phyloP scores from a whole-genome alignment of 1,140 invertebrate genomes.

The Pogonomyrmex californicus region DNA sequence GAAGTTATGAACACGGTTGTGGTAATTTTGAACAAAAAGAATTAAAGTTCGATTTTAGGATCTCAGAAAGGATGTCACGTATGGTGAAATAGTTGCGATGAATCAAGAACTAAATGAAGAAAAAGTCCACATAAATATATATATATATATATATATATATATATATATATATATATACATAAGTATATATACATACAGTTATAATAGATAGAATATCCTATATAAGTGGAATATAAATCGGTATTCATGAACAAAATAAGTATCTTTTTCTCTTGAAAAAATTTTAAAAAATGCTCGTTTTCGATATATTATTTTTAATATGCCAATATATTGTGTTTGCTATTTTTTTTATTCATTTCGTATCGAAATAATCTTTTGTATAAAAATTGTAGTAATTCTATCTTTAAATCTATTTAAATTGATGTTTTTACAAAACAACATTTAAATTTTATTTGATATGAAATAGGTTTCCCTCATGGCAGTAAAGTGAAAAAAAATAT shows the following conservation, averaged over 20 bases:
- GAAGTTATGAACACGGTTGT: slow-evolving; percentile 16
- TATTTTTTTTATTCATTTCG: not conserved
- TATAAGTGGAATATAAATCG: too few relatives aligned
- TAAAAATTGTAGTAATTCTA: not conserved
- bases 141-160: not conserved
- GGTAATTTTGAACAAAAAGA: slow-evolving; percentile 8
- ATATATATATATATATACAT: not conserved
- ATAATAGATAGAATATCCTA: not conserved
- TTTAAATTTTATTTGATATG: not conserved
- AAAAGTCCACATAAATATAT: not conserved
- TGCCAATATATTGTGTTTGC: not conserved
- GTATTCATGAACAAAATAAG: not conserved
- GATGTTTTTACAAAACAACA: not conserved
- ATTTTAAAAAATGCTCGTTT: not conserved
- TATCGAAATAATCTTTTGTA: not conserved
- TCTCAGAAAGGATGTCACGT: not conserved
- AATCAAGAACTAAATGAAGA: not conserved
- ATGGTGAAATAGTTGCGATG: not conserved
- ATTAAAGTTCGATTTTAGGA: not conserved
- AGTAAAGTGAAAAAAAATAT: not conserved
- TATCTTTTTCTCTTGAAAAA: not conserved
- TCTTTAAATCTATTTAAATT: not conserved
- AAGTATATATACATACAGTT: not conserved
- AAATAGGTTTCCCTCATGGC: not conserved
- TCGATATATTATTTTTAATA: not conserved